Evolutionary conservation across 2,888 invertebrate species (phyloP), one percentile per base, ranked within the genome.

Genomic region (Tryphoninae sp.): DNA sequence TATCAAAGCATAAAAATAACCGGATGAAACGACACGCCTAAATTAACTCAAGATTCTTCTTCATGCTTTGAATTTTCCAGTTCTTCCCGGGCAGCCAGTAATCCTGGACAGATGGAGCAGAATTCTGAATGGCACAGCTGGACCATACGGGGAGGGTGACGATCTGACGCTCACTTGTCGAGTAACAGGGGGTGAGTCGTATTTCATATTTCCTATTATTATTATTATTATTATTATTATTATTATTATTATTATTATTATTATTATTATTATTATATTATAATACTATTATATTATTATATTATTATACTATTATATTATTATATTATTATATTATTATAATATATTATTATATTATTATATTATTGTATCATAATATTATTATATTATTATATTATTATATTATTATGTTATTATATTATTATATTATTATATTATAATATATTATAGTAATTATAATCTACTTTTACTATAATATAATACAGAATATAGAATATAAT

Each of bases 31-130:
- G 49, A 33, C 8, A 53, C 8, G 2, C 19, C 9, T 23, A 33
- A 33, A 69, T 8, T 55, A 40, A 6, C 49, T 59, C n/a, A 7
- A 11, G n/a, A 51, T 65, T n/a, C n/a, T 19, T 65, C 49, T 71
- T 33, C 26, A 22, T 49, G 71, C 33, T 19, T 69, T 77, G 84
- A 86, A 86, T 90, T 84, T 95, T 95, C 68, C 94, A 97, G 97
- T 97, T 89, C 97, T 97, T 84, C 97, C 97, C 7, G 97, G 97
- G 91, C 95, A 95, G 90, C 97, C 97, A 59, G 95, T 96, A 86
- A 96, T 97, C 88, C 94, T 97, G 89, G 97, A 97, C 93, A 95
- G 96, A 85, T 96, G 95, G 95, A 97, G 97, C 67, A 95, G 96
- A 86, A 95, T 96, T 91, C 94, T 97, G 90, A 97, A 97, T 92